Evolutionary conservation across 2,888 invertebrate species (phyloP), one percentile per base, ranked within the genome.

Genomic region (Elegia similella): DNA sequence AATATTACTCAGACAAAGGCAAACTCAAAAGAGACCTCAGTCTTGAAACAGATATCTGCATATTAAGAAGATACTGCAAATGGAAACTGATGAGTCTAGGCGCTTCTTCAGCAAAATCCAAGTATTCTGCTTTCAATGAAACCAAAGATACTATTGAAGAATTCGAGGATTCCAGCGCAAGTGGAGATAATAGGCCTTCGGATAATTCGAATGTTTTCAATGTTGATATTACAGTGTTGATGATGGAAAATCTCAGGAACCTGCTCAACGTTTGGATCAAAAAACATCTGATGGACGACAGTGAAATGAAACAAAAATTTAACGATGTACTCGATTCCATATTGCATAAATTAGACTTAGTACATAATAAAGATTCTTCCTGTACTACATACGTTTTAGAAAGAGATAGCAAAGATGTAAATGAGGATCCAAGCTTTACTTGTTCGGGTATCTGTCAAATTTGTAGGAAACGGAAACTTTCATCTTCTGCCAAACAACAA

Each of bases 11-110:
- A 8, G 67, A 78, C 0, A 73, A 70, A 29, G 73, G 68, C 0
- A 81, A 71, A 66, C 7, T 77, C 0, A 88, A 84, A 70, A 76
- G 79, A 64, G 88, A 90, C 63, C 66, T 87, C 0, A 82, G 89
- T 55, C 66, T 87, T 7, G 90, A 87, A 72, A 90, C 90, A 0
- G 84, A 85, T 53, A 63, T 82, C 12, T 90, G 90, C 59, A 71
- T 82, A 32, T 65, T 88, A 0, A 76, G 86, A 61, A 75, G 84
- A 50, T 73, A 79, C 62, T 80, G 66, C 52, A 86, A 70, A 69
- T 76, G 57, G 10, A 82, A 78, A 62, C 75, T 68, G 34, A 72
- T 69, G n/a, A 81, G 65, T 67, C 38, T 64, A 15, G 66, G 65
- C 42, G 68, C 67, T 38, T 68, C 68, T 7, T 71, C 68, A 1